These are phyloP conservation scores for Xenopus petersii DNA, from an alignment of 2,797 vertebrate species.

Conservation along the genomic window DNA sequence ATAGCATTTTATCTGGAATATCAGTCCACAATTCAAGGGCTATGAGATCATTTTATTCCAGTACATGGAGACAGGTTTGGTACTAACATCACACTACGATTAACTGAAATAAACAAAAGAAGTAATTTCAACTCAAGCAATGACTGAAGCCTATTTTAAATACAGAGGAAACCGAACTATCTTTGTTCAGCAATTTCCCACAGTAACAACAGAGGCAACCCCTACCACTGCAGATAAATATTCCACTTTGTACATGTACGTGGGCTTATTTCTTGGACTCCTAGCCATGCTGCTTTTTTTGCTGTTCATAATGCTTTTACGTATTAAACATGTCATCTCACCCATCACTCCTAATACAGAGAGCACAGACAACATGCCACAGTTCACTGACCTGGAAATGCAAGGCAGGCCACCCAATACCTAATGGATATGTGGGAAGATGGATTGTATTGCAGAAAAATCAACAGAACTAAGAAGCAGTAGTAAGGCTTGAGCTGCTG, in stretches of 20 bases:
- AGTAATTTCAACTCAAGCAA: constrained; percentile 51
- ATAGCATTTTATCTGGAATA: background rate
- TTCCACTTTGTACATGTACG: constrained; percentile 66
- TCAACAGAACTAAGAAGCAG: background rate
- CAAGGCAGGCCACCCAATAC: constrained; percentile 63
- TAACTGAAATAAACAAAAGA: background rate
- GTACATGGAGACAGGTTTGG: background rate
- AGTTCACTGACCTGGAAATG: constrained; percentile 74
- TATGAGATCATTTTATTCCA: background rate
- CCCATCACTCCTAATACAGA: constrained; percentile 63
- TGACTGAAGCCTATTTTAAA: constrained; percentile 68
- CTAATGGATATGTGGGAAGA: constrained; percentile 46
- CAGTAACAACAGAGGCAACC: constrained; percentile 61
- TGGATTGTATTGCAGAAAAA: no score
- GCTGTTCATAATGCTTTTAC: constrained; percentile 70
- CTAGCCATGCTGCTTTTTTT: constrained; percentile 70
- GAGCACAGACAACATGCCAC: constrained; percentile 61
- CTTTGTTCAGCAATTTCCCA: constrained; percentile 62
- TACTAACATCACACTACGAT: background rate
- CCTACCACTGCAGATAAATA: constrained; percentile 65
- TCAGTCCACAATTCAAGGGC: background rate
- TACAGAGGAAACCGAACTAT: constrained; percentile 68
- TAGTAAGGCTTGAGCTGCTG: background rate
- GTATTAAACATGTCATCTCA: constrained; percentile 71
- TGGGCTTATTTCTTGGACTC: constrained; percentile 70